These are phyloP conservation scores for Spodoptera exigua DNA, from an alignment of 2,888 invertebrate species.

Conservation along the genomic window DNA sequence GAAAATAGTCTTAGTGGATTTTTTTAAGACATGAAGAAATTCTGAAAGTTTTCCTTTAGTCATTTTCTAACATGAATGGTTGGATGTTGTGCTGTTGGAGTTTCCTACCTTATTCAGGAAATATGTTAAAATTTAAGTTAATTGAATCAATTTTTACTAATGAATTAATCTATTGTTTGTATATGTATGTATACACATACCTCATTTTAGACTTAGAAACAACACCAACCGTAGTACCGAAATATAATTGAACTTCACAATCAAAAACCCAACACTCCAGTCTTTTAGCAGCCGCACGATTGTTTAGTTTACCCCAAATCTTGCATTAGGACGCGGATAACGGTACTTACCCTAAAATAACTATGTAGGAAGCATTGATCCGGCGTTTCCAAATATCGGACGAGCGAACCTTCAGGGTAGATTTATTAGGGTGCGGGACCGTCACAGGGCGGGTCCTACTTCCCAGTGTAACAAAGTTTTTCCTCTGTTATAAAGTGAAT, in stretches of 20 bases:
- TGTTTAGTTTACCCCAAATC: constrained; percentile 57
- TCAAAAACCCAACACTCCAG: constrained; percentile 23
- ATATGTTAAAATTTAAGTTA: no score
- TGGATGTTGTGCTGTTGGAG: no score
- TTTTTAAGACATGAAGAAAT: no score
- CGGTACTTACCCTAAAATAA: constrained; percentile 63
- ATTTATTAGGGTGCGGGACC: constrained; percentile 73
- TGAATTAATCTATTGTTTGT: no score
- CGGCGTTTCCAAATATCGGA: constrained; percentile 69
- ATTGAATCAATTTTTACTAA: no score
- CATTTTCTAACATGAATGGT: no score
- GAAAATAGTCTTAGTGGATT: no score
- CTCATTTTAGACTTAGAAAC: no score
- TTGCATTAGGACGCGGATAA: constrained; percentile 51
- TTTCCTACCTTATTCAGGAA: no score
- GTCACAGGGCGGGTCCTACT: constrained; percentile 52
- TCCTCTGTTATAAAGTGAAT: constrained; percentile 48
- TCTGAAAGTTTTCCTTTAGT: no score
- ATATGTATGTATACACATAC: no score
- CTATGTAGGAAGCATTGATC: constrained; percentile 67
- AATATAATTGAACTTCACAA: constrained; percentile 12
- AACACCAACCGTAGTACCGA: no score
- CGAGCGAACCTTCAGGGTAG: constrained; percentile 69
- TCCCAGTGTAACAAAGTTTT: constrained; percentile 53
- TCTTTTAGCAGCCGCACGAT: constrained; percentile 33